These are phyloP conservation scores for Gorsachius magnificus DNA, from an alignment of 2,797 vertebrate genomes.

Conservation along the genomic window DNA sequence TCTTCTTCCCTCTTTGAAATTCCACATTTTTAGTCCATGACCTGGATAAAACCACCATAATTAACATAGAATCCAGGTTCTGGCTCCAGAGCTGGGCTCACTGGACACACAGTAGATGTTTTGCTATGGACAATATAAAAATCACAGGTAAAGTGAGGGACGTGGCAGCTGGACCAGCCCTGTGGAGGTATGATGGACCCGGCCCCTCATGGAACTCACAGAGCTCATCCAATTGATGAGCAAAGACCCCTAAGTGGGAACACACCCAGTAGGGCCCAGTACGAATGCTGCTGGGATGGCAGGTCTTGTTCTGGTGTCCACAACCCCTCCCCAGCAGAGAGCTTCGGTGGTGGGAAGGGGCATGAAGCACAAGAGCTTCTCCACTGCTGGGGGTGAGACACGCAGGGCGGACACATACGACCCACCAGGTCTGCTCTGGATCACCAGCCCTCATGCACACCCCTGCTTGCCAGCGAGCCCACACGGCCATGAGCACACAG, in stretches of 20 bases:
- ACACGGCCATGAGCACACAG: rapidly evolving
- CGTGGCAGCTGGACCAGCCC: background rate
- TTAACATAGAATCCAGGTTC: background rate
- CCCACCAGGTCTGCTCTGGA: background rate
- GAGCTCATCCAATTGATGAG: background rate
- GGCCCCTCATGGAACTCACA: background rate
- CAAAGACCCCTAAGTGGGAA: background rate
- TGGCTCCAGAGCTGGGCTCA: background rate
- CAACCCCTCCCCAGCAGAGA: background rate
- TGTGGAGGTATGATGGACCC: too few species aligned
- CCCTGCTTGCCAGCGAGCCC: background rate
- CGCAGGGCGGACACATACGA: rapidly evolving
- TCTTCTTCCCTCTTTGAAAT: background rate
- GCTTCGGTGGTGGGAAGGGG: background rate
- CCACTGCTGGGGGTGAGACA: background rate
- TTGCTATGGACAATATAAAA: background rate
- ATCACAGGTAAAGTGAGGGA: background rate
- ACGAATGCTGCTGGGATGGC: background rate
- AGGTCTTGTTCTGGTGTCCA: background rate
- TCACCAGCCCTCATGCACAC: background rate
- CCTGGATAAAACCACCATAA: background rate
- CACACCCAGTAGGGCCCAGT: background rate
- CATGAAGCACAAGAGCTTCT: background rate
- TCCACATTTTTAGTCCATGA: background rate
- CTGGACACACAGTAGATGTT: background rate